Conservation (phyloP, 2,888 invertebrate genomes). For the Cremastinae sp. region DNA sequence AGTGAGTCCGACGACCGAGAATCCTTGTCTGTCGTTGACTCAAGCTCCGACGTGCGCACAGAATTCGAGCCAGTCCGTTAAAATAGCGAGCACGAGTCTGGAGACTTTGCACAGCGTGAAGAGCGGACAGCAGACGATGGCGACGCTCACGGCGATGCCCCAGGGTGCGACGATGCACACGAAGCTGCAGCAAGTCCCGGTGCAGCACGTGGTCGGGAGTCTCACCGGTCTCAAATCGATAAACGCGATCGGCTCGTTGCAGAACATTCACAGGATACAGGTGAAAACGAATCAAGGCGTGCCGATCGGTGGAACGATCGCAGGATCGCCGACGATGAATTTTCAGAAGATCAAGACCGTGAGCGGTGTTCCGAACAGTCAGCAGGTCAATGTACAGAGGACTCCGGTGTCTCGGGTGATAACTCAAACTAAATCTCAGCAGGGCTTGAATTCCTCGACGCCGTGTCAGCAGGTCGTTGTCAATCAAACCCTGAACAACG, state of each 20-base stretch:
- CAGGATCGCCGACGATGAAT: constrained; percentile 67
- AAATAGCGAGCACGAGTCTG: constrained; percentile 56
- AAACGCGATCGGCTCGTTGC: constrained; percentile 62
- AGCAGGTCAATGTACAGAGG: constrained; percentile 64
- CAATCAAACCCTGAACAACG: constrained; percentile 68
- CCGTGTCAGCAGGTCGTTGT: constrained; percentile 67
- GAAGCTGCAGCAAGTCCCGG: constrained; percentile 67
- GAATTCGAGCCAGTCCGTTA: constrained; percentile 64
- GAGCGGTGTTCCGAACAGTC: constrained; percentile 58
- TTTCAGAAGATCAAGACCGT: constrained; percentile 72
- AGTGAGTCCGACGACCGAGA: constrained; percentile 41
- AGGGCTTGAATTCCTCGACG: constrained; percentile 51
- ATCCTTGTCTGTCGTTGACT: constrained; percentile 35
- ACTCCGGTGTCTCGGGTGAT: constrained; percentile 69
- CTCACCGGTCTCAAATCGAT: constrained; percentile 66
- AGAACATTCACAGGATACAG: constrained; percentile 72
- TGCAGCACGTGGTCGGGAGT: constrained; percentile 53
- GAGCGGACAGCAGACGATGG: constrained; percentile 60
- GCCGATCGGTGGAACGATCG: constrained; percentile 48
- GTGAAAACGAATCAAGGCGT: constrained; percentile 66
- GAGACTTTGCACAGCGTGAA: constrained; percentile 54
- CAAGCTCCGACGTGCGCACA: constrained; percentile 57
- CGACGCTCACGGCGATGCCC: constrained; percentile 46
- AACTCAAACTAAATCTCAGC: constrained; percentile 67
- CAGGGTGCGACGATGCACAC: constrained; percentile 58